These are phyloP conservation scores for Eurosta solidaginis DNA, from an alignment of 1,140 invertebrate genomes.

Conservation along the genomic window DNA sequence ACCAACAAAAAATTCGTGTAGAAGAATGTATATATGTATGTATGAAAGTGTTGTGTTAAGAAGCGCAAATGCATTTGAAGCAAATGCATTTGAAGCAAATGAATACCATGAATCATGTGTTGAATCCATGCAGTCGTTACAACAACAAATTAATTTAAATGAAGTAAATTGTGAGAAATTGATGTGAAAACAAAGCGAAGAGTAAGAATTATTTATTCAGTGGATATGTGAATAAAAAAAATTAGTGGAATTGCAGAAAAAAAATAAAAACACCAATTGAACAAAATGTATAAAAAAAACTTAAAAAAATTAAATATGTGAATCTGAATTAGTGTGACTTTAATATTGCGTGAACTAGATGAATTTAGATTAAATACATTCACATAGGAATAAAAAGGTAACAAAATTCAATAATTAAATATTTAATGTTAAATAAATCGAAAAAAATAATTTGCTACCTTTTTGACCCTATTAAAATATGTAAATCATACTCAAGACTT, in stretches of 20 bases:
- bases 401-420: too few relatives aligned
- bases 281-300: neutral
- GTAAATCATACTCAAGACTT: too few relatives aligned
- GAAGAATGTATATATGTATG: too few relatives aligned
- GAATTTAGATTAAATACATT: too few relatives aligned
- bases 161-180: neutral
- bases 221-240: neutral
- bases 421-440: too few relatives aligned
- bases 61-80: neutral
- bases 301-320: neutral
- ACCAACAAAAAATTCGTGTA: too few relatives aligned
- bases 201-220: too few relatives aligned
- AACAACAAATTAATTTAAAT: conserved; percentile 15
- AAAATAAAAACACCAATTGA: neutral
- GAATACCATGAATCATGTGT: too few relatives aligned
- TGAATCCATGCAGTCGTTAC: conserved; percentile 5
- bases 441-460: too few relatives aligned
- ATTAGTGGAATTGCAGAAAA: neutral
- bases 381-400: too few relatives aligned
- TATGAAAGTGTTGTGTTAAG: neutral
- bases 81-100: neutral
- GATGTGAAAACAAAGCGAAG: neutral
- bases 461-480: too few relatives aligned
- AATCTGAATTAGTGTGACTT: neutral
- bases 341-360: too few relatives aligned